These are phyloP conservation scores for Diadegma fenestrale DNA, from an alignment of 2,888 invertebrate genomes.

Conservation along the genomic window DNA sequence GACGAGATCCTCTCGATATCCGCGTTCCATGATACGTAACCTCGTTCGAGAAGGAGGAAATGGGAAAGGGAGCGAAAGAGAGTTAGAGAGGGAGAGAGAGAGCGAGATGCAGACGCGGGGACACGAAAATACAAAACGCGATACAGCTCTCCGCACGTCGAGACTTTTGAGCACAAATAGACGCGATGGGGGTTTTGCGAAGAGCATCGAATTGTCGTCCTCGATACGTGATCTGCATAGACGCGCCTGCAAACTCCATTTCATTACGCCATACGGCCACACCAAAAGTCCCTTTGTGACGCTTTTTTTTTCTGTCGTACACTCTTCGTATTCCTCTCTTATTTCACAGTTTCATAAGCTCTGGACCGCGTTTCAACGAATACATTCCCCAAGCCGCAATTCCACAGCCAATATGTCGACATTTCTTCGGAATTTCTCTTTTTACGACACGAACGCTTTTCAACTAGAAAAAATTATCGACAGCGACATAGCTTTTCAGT, in stretches of 20 bases:
- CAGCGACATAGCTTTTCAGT: background rate
- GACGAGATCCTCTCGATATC: slow-evolving; percentile 56
- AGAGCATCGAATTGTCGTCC: slow-evolving; percentile 53
- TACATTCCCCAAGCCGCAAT: background rate
- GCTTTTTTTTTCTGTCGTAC: slow-evolving; percentile 41
- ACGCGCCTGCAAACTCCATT: slow-evolving; percentile 27
- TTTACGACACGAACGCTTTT: background rate
- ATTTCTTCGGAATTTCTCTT: background rate
- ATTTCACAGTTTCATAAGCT: background rate
- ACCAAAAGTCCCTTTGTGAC: slow-evolving; percentile 39
- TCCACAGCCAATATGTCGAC: background rate
- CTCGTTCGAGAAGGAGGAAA: slow-evolving; percentile 53
- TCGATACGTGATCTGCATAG: slow-evolving; percentile 62
- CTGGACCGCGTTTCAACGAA: background rate
- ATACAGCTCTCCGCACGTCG: background rate
- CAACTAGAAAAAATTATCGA: background rate
- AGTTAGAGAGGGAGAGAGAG: no score
- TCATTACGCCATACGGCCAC: slow-evolving; percentile 42
- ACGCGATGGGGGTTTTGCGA: slow-evolving; percentile 55
- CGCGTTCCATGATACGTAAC: slow-evolving; percentile 63
- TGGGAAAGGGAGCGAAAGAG: slow-evolving; percentile 7
- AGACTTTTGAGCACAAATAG: background rate
- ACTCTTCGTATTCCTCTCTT: background rate
- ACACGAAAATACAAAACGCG: background rate
- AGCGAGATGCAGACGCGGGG: slow-evolving; percentile 19